Evolutionary conservation across 1,140 invertebrate genomes (phyloP).

Genomic region (Muscidifurax raptorellus): DNA sequence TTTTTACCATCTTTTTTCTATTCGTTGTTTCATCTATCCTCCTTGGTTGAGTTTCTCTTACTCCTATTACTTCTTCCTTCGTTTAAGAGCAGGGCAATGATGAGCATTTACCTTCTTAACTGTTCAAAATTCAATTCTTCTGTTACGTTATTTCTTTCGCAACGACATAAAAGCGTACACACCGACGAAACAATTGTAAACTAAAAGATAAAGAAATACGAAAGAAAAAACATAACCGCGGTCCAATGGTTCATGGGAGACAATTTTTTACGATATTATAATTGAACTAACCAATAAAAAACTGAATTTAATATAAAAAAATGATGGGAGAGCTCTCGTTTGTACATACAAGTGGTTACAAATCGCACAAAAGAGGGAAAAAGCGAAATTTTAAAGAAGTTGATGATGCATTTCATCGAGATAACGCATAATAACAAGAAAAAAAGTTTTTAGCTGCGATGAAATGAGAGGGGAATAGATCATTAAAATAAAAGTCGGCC

Average conservation of each 20-base stretch:
- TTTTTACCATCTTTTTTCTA: slow-evolving; percentile 50
- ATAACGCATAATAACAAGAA: slow-evolving; percentile 53
- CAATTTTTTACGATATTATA: slow-evolving; percentile 67
- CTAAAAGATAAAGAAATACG: slow-evolving; percentile 16
- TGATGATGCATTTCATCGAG: slow-evolving; percentile 55
- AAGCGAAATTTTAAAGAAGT: slow-evolving; percentile 29
- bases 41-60: slow-evolving; percentile 9
- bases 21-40: slow-evolving; percentile 40
- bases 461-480: slow-evolving; percentile 49
- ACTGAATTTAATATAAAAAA: slow-evolving; percentile 45
- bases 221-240: slow-evolving; percentile 59
- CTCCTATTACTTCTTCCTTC: neutral
- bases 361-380: slow-evolving; percentile 48
- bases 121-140: neutral
- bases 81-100: neutral
- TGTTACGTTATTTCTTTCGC: slow-evolving; percentile 4
- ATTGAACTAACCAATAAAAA: slow-evolving; percentile 54
- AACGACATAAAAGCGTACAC: neutral
- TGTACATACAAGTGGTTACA: slow-evolving; percentile 46
- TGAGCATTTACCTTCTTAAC: slow-evolving; percentile 27
- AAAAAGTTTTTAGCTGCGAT: slow-evolving; percentile 48
- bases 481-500: neutral
- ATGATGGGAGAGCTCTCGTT: slow-evolving; percentile 32
- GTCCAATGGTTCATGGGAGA: slow-evolving; percentile 73
- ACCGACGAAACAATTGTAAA: slow-evolving; percentile 25